Conservation (phyloP, 2,113 vertebrate genomes). For the Cathartes aura region DNA sequence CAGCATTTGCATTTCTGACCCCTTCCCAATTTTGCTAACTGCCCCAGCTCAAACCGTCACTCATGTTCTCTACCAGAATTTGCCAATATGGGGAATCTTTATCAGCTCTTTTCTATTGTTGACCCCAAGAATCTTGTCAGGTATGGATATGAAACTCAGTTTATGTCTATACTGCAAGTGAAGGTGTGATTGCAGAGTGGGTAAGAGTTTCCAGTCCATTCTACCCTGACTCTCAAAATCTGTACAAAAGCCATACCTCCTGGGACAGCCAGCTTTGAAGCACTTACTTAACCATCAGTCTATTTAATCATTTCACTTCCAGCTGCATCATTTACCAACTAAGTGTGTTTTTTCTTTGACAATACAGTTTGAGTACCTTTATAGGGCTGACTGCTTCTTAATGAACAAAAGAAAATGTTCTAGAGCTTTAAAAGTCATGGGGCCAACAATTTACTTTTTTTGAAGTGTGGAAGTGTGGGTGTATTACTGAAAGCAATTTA, state of each 20-base stretch:
- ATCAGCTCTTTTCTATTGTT: neutral
- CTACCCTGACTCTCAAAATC: neutral
- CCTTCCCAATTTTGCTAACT: neutral
- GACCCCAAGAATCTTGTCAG: neutral
- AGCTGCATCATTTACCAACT: slow-evolving; percentile 24
- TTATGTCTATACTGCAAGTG: neutral
- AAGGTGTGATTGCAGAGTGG: neutral
- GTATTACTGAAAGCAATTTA: slow-evolving; percentile 10
- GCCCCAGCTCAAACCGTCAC: neutral
- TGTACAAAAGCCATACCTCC: neutral
- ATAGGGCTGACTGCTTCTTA: neutral
- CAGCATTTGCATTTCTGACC: neutral
- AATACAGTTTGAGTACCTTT: neutral
- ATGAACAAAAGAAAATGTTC: neutral
- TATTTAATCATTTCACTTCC: slow-evolving; percentile 56
- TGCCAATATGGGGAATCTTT: neutral
- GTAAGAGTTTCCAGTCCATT: neutral
- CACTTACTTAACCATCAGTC: neutral
- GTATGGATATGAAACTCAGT: neutral
- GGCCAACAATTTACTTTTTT: neutral
- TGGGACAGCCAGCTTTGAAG: neutral
- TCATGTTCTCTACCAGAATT: neutral
- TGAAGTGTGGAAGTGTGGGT: neutral
- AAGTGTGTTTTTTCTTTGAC: neutral
- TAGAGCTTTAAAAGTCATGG: neutral